phyloP scores from a whole-genome alignment of 1,140 invertebrate genomes.

The Drosophila suzukii region DNA sequence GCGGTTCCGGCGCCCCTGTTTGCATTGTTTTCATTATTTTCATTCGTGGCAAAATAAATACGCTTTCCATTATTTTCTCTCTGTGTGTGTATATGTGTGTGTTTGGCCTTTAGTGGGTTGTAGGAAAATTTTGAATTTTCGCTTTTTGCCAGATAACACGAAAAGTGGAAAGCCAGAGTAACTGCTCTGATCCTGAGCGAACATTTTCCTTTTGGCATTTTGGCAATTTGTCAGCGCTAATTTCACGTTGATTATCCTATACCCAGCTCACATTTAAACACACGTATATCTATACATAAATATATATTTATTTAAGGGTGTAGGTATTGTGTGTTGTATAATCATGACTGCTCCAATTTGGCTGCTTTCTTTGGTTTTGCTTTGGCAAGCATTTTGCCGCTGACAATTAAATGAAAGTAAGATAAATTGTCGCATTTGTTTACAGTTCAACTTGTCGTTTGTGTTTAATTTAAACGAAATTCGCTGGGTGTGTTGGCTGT shows the following conservation, averaged over 20 bases:
- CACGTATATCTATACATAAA: conserved; percentile 5
- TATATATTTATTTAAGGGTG: conserved; percentile 9
- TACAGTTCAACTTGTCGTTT: conserved; percentile 77
- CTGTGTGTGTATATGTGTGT: background rate
- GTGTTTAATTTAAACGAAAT: conserved; percentile 65
- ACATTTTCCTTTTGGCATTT: conserved; percentile 50
- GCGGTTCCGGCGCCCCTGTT: conserved; percentile 5
- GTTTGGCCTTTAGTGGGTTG: background rate
- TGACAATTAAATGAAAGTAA: conserved; percentile 83
- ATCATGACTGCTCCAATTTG: conserved; percentile 49
- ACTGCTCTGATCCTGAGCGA: conserved; percentile 12
- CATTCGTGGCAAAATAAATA: conserved; percentile 49
- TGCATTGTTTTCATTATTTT: conserved; percentile 50
- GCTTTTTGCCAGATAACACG: conserved; percentile 30
- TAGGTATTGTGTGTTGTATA: conserved; percentile 38
- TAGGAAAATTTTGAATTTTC: conserved; percentile 42
- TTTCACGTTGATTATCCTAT: conserved; percentile 72
- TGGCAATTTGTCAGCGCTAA: conserved; percentile 77
- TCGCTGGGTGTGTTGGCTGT: conserved; percentile 27
- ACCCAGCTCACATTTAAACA: conserved; percentile 15
- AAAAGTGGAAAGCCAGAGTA: conserved; percentile 23
- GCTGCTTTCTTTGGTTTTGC: conserved; percentile 52
- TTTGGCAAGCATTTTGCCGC: conserved; percentile 72
- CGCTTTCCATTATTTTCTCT: conserved; percentile 46
- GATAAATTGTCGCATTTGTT: conserved; percentile 83